A percentile compares a stretch with the other conserved stretches of the same genome.
phyloP scores from a whole-genome alignment of 2,113 vertebrate genomes.

The Natator depressus region DNA sequence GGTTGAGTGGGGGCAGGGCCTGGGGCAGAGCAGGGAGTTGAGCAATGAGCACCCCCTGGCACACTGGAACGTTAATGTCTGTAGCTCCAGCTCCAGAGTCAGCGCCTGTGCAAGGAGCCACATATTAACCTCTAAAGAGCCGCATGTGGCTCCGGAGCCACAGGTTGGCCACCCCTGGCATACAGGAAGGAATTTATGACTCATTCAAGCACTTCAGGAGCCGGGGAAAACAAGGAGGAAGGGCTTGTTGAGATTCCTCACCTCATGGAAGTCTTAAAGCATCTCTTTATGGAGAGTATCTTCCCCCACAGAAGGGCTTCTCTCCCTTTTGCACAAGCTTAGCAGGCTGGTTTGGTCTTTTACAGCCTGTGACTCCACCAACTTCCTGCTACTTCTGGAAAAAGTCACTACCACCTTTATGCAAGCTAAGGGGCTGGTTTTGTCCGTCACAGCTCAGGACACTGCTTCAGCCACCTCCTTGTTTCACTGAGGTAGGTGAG shows the following conservation, averaged over 20 bases:
- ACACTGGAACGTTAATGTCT: too few species aligned
- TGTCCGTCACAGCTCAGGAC: background rate
- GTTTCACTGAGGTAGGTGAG: background rate
- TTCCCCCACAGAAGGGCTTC: background rate
- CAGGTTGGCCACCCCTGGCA: background rate
- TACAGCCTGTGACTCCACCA: background rate
- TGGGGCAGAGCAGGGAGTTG: too few species aligned
- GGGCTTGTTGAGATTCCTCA: background rate
- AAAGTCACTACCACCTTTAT: background rate
- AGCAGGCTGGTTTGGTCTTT: background rate
- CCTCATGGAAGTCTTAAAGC: background rate
- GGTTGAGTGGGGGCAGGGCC: too few species aligned
- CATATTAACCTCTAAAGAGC: too few species aligned
- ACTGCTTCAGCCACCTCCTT: background rate
- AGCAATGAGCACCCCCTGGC: too few species aligned
- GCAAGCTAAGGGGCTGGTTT: background rate
- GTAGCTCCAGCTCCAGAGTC: too few species aligned
- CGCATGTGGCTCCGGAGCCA: too few species aligned
- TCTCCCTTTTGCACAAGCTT: background rate
- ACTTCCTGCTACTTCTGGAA: accelerated
- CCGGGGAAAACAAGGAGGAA: background rate
- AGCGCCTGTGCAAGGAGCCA: too few species aligned
- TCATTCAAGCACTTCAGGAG: background rate
- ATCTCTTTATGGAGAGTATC: background rate
- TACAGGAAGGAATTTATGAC: background rate